Evolutionary conservation across 1,140 invertebrate species (phyloP), one percentile per base, ranked within the genome.

Genomic region (Sarcophaga bullata): DNA sequence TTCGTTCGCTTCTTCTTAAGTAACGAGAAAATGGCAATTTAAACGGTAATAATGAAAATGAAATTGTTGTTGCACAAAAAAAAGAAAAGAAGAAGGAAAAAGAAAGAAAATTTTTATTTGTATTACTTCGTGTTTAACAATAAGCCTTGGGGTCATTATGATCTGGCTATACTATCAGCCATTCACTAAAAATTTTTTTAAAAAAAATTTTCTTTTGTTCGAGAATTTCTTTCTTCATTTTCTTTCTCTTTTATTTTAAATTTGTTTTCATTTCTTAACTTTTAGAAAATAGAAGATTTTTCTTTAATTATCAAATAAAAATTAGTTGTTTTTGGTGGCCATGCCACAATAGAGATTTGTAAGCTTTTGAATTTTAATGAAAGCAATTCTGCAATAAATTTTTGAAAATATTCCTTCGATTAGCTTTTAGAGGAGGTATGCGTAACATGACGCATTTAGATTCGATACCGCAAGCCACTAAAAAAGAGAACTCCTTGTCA

Each of bases 51-150:
- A 81, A 52, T 73, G 73, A 82, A 82, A 82, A 52, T 82, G 81
- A 73, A 82, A 82, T 82, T 82, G 81, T 52, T 46, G n/a, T 15
- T 73, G 81, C 49, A n/a, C 8, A 80, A 25, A 80, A 78, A 48
- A 15, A 80, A 82, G 52, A 11, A 80, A 72, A 76, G 10, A 78
- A 58, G 50, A 10, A 10, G 6, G 50, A 73, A 73, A 73, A 73
- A 13, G 8, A 17, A 13, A 75, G 11, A 76, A 11, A 76, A 50
- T n/a, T 17, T 68, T 68, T 68, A 68, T 68, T 68, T 68, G 19
- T 68, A 68, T 68, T 68, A 68, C 62, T 68, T 19, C n/a, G 8
- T 68, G 62, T 68, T 68, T 25, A 68, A 68, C 62, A 68, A 68
- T 68, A 68, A 68, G 62, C n/a, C 62, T 68, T 68, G 62, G 62